Base-by-base conservation (phyloP, 2,888 invertebrate genomes). In the Sinelater perroti region DNA sequence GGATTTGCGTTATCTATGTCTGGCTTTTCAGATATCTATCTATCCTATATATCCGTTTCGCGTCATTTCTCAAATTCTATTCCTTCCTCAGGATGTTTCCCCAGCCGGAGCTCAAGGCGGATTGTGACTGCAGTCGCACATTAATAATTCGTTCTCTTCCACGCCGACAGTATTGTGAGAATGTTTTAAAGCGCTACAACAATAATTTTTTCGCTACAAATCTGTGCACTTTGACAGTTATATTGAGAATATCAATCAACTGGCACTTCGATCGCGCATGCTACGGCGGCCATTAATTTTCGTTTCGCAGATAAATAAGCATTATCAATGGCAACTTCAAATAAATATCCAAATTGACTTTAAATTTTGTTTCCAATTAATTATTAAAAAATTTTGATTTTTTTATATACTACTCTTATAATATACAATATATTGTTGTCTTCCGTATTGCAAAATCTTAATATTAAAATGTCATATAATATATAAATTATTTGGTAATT, bases 1-100 rank as follows among this genome's bases (percentile, higher is more conserved):
- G 72, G 76, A 74, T 75, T 75, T 74, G 73, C 74, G 73, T 75
- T 75, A 75, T 75, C 75, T 74, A 71, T 69, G 71, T 72, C 71
- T 71, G 75, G 72, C 70, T 70, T 69, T 69, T 69, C 67, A 67
- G 73, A 75, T 75, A 76, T 75, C 74, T 75, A 75, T 76, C 77
- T 71, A 66, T 70, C 71, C 71, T 66, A 70, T 68, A 68, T 67
- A 70, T 72, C 69, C 70, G 69, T 70, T 73, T 72, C 74, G 68
- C 70, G 70, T 72, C 73, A 74, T 71, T 73, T 70, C 72, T 68
- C 64, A 66, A 66, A 64, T 65, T 65, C 59, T 44, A 51, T 53
- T 54, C 47, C 54, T 35, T 60, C 51, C 49, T 46, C 35, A 50
- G 26, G 31, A 56, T 36, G 52, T 57, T 52, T 57, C 36, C 35